These are phyloP conservation scores for Phymorhynchus buccinoides DNA, from an alignment of 1,140 invertebrate genomes.

Conservation along the genomic window DNA sequence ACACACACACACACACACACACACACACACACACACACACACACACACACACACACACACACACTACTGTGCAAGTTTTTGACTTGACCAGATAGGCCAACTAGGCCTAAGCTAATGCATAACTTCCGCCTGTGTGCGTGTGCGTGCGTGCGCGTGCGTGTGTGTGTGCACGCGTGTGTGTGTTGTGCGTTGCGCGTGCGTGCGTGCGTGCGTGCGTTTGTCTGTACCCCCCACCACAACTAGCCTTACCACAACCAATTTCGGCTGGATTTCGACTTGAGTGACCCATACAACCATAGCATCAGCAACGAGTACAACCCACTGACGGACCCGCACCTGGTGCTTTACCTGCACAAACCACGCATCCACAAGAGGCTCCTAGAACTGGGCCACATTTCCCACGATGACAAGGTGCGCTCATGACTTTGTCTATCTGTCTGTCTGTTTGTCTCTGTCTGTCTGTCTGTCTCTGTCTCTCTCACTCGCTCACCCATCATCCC, in stretches of 20 bases:
- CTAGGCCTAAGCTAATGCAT: too few relatives aligned
- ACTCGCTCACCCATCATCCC: too few relatives aligned
- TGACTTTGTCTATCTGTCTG: background rate
- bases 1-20: too few relatives aligned
- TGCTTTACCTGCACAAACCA: background rate
- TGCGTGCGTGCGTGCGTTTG: background rate
- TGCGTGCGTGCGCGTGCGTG: background rate
- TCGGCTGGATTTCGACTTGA: background rate
- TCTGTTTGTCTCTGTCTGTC: too few relatives aligned
- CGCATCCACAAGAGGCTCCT: background rate
- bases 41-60: too few relatives aligned
- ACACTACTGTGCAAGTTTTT: too few relatives aligned
- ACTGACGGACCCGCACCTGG: slow-evolving; percentile 18
- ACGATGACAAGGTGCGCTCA: background rate
- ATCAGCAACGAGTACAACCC: slow-evolving; percentile 22
- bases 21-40: too few relatives aligned
- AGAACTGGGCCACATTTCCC: background rate
- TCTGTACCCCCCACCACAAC: background rate
- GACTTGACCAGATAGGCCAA: too few relatives aligned
- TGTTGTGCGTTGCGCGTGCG: background rate
- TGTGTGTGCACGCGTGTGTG: background rate
- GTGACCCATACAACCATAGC: slow-evolving; percentile 11
- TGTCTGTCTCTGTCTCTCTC: too few relatives aligned
- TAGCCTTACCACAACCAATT: background rate
- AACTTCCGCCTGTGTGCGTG: background rate